Base-by-base conservation (phyloP, 2,888 invertebrate genomes). In the Theretra japonica region DNA sequence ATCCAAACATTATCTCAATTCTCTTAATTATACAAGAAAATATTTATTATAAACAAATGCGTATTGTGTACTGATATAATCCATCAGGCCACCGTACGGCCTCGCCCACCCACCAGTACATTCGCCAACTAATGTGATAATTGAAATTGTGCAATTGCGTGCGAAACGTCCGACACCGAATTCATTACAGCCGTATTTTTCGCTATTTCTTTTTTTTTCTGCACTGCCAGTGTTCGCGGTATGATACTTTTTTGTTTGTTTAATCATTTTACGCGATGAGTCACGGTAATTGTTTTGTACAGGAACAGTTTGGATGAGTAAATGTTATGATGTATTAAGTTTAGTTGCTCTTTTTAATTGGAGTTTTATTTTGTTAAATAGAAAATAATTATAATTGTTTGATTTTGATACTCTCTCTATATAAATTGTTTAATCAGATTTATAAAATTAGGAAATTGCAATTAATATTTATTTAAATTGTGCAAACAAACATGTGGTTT, bases 141-240 rank as follows among this genome's bases (percentile, higher is more conserved):
- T 95, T 95, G 94, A 94, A 94, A 94, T 93, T 93, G 94, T 94
- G 94, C 94, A 94, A 94, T 94, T 93, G 94, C 94, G 94, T 95
- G 94, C 94, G 87, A 94, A 93, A 90, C 89, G 86, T 86, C 65
- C 65, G 41, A 83, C 88, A 80, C 89, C 90, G 89, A 92, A 94
- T 93, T 94, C 93, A 94, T 94, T 93, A 94, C 87, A 81, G 83
- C 82, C 85, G 84, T 87, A 87, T 91, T 90, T 90, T 91, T 89
- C 85, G 88, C 87, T 87, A 84, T 88, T 88, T 86, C 53, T 82
- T 83, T 86, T 83, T 71, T 72, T 68, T 71, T 58, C 50, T 57
- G 48, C 48, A 28, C 50, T 8, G 30, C 56, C 69, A 56, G 56
- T 57, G 30, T 69, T 19, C 57, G 41, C 41, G 19, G 57, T 68